These are phyloP conservation scores for Acheta domesticus DNA, from an alignment of 2,888 invertebrate species.

Conservation along the genomic window DNA sequence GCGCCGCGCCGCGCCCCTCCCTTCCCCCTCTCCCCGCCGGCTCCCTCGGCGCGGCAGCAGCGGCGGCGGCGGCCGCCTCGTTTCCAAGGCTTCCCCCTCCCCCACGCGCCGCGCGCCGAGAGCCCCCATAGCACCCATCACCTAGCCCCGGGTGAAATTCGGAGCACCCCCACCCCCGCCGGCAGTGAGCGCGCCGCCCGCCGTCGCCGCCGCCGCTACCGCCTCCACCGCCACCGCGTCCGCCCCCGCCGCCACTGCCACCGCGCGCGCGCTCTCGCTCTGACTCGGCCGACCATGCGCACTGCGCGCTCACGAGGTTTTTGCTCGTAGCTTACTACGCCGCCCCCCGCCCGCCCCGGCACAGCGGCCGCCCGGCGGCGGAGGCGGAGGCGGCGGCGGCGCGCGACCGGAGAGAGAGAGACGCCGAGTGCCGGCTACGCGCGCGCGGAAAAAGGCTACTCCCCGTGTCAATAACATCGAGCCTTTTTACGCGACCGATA, in stretches of 20 bases:
- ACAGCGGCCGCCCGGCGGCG: neutral
- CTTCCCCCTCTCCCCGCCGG: too few species aligned
- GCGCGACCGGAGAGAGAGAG: neutral
- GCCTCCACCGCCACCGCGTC: slow-evolving; percentile 32
- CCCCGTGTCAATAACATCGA: slow-evolving; percentile 18
- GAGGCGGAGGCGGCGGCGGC: neutral
- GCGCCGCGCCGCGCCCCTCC: neutral
- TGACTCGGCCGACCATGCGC: slow-evolving; percentile 28
- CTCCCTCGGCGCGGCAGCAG: neutral
- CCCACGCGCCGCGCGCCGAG: slow-evolving; percentile 18
- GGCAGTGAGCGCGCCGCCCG: slow-evolving; percentile 49
- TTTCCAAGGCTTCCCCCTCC: slow-evolving; percentile 6
- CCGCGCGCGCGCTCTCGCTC: slow-evolving; percentile 28
- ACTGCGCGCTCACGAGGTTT: slow-evolving; percentile 33
- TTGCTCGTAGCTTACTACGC: neutral
- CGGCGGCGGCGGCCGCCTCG: neutral
- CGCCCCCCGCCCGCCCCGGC: neutral
- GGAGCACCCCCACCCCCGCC: slow-evolving; percentile 54
- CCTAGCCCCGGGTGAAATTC: slow-evolving; percentile 5
- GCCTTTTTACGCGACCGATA: neutral
- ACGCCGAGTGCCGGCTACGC: neutral
- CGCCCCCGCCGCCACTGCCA: neutral
- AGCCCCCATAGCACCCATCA: slow-evolving; percentile 7
- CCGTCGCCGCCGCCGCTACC: slow-evolving; percentile 43
- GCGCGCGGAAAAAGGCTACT: neutral